These are phyloP conservation scores for Drosophila pseudotakahashii DNA, from an alignment of 2,888 invertebrate species.

Conservation along the genomic window DNA sequence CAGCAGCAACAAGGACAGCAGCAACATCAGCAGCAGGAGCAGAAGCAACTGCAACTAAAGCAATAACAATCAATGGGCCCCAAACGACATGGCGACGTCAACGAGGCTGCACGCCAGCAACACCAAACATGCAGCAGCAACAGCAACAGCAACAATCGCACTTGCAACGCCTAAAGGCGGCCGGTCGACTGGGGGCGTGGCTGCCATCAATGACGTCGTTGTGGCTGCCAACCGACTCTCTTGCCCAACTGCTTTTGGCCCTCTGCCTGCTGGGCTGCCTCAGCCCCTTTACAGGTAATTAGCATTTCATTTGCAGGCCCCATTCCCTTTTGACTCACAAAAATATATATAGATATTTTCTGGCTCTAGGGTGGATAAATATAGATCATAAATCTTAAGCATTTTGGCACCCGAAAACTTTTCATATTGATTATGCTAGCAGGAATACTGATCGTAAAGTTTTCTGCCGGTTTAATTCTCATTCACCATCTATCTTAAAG, in stretches of 20 bases:
- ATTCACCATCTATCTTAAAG: too few relatives aligned
- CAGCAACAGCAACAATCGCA: constrained; percentile 21
- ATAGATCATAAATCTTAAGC: too few relatives aligned
- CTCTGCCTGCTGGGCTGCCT: constrained; percentile 66
- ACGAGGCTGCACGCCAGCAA: constrained; percentile 23
- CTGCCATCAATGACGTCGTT: constrained; percentile 40
- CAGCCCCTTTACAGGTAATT: constrained; percentile 73
- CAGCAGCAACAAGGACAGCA: constrained; percentile 20
- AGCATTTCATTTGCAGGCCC: constrained; percentile 8
- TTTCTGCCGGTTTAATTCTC: too few relatives aligned
- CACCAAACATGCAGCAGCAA: constrained; percentile 15
- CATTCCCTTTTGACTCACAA: background rate
- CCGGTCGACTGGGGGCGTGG: constrained; percentile 22
- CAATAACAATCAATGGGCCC: constrained; percentile 48
- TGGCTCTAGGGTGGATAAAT: background rate
- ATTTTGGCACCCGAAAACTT: too few relatives aligned
- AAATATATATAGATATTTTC: background rate
- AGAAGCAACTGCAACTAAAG: constrained; percentile 5
- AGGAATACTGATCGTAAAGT: too few relatives aligned
- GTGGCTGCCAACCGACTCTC: constrained; percentile 57
- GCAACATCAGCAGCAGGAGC: constrained; percentile 1
- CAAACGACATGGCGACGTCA: constrained; percentile 52
- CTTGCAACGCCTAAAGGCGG: constrained; percentile 35
- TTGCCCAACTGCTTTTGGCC: constrained; percentile 65
- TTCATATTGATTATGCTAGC: too few relatives aligned